These are phyloP conservation scores for Laothoe populi DNA, from an alignment of 2,888 invertebrate species.

Conservation along the genomic window DNA sequence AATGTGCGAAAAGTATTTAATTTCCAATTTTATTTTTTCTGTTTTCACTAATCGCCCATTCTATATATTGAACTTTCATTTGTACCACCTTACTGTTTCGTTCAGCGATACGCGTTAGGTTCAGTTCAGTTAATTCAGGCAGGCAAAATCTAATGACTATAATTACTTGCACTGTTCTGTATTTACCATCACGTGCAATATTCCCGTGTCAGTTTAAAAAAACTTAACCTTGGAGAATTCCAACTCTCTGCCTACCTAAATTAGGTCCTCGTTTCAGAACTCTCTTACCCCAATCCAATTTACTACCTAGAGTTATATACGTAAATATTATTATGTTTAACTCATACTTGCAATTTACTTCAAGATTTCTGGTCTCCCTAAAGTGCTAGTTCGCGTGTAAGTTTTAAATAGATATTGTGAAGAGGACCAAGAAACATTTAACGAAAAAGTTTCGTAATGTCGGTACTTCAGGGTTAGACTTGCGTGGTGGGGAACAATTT, in stretches of 20 bases:
- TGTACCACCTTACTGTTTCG: too few relatives aligned
- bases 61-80: too few relatives aligned
- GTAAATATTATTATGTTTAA: not conserved
- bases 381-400: constrained; percentile 31
- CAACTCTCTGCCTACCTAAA: not conserved
- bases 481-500: constrained; percentile 18
- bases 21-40: too few relatives aligned
- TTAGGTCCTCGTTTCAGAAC: not conserved
- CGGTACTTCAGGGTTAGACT: constrained; percentile 6
- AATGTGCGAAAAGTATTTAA: too few relatives aligned
- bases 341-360: not conserved
- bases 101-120: too few relatives aligned
- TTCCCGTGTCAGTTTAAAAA: too few relatives aligned
- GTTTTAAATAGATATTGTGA: constrained; percentile 30
- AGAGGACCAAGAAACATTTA: constrained; percentile 9
- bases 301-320: not conserved
- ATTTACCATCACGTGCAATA: too few relatives aligned
- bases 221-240: not conserved
- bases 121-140: too few relatives aligned
- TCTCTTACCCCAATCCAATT: not conserved
- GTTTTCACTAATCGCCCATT: too few relatives aligned
- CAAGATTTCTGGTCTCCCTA: constrained; percentile 25
- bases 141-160: too few relatives aligned
- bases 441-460: constrained; percentile 14
- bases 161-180: too few relatives aligned